Percentiles rank a stretch among this genome's conserved stretches.
Evolutionary conservation across 2,113 vertebrate species (phyloP).

Genomic region (Zootoca vivipara): DNA sequence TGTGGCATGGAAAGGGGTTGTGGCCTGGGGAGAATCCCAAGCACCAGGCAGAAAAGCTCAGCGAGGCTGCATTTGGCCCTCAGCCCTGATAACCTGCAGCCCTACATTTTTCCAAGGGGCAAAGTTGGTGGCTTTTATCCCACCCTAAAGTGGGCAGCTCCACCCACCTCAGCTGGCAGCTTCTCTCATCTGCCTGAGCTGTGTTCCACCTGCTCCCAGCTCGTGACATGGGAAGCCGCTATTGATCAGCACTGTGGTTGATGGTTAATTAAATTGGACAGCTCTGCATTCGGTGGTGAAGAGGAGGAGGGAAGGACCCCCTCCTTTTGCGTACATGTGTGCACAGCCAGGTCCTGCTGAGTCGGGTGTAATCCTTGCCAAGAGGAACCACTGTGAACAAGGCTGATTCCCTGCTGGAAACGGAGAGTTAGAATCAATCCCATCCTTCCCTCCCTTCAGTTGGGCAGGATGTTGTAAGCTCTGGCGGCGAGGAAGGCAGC

Average conservation of each 20-base stretch:
- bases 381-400: slow-evolving; percentile 29
- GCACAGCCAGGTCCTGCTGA: neutral
- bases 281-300: neutral
- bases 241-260: slow-evolving; percentile 20
- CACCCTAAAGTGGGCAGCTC: too few species aligned
- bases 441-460: neutral
- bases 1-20: too few species aligned
- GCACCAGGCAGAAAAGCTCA: too few species aligned
- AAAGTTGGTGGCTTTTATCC: too few species aligned
- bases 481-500: neutral
- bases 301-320: neutral
- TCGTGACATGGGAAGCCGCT: neutral
- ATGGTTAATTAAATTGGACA: slow-evolving; percentile 31
- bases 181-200: neutral
- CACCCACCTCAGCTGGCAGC: neutral
- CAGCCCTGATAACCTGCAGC: too few species aligned
- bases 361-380: neutral
- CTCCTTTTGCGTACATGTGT: neutral
- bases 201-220: neutral
- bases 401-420: neutral
- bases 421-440: neutral
- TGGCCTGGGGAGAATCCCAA: too few species aligned
- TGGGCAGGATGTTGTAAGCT: neutral
- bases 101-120: too few species aligned
- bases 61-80: too few species aligned